phyloP scores from a whole-genome alignment of 2,888 invertebrate species.

The Hirtodrosophila trivittata region DNA sequence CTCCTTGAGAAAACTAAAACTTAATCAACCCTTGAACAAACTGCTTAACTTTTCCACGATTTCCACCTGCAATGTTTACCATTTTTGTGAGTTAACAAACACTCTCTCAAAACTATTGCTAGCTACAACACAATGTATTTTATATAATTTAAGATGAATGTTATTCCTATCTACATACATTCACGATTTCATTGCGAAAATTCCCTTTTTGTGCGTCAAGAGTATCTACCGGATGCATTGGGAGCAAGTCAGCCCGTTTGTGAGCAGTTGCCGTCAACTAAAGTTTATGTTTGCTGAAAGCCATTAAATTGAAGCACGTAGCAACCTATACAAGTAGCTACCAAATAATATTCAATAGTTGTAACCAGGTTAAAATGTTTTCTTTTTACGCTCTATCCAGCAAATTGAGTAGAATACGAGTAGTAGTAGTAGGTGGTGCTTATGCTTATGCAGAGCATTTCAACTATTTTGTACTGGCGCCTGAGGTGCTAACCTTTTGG shows the following conservation, averaged over 20 bases:
- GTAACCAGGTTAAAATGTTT: conserved; percentile 23
- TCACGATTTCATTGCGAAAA: too few species aligned
- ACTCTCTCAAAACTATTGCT: too few species aligned
- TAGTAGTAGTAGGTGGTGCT: not conserved
- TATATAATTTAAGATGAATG: too few species aligned
- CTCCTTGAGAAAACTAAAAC: too few species aligned
- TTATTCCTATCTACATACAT: too few species aligned
- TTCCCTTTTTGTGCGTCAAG: too few species aligned
- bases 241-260: conserved; percentile 8
- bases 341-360: conserved; percentile 60
- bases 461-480: conserved; percentile 32
- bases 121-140: too few species aligned
- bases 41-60: too few species aligned
- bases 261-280: not conserved
- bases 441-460: conserved; percentile 16
- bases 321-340: conserved; percentile 9
- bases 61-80: too few species aligned
- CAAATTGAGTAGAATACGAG: too few species aligned
- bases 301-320: conserved; percentile 50
- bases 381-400: not conserved
- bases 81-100: too few species aligned
- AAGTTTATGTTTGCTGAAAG: conserved; percentile 30
- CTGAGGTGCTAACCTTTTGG: conserved; percentile 32
- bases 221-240: not conserved
- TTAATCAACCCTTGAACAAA: too few species aligned